Base-by-base conservation (phyloP, 2,113 vertebrate genomes). In the Papio anubis region DNA sequence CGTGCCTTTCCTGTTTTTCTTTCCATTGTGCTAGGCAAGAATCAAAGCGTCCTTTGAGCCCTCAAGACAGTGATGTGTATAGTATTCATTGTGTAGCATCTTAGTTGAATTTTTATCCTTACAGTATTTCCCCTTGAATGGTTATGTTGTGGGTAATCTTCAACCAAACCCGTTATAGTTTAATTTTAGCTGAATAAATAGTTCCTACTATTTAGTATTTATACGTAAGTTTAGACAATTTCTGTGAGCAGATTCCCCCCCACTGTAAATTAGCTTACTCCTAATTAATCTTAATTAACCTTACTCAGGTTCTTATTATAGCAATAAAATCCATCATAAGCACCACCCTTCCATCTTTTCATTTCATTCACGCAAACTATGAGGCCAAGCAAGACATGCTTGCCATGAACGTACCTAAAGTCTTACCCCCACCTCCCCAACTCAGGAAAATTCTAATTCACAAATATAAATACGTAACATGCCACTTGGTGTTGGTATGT, bases 381-480 rank as follows among this genome's bases (percentile, higher is more conserved):
- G 4, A 94, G 50, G 25, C n/a, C 45, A 17, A 2, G 61, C 16
- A 91, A 93, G 55, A 90, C 32, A 18, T 10, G 55, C 32, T 73
- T 82, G 50, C 80, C 32, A 80, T 87, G 90, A 88, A 88, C 94
- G 89, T 48, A 72, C 9, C 38, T 55, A 89, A 78, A 18, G 38
- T n/a, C 38, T 93, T 45, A 48, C 18, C 43, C 30, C 3, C 21
- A 45, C 11, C 50, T 27, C 32, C 30, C 18, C 21, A 59, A 48
- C 35, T 59, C 25, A 30, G 25, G 35, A 90, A 96, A 93, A 88
- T 72, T 55, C 73, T 89, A 84, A 88, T 21, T 20, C 76, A 95
- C 45, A 80, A 86, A 50, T 76, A 84, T 45, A 93, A 85, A 93
- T 38, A 21, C 25, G n/a, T 25, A 73, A 4, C 21, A 6, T 32